These are phyloP conservation scores for Minunthozetes semirufus DNA, from an alignment of 2,888 invertebrate species.

Conservation along the genomic window DNA sequence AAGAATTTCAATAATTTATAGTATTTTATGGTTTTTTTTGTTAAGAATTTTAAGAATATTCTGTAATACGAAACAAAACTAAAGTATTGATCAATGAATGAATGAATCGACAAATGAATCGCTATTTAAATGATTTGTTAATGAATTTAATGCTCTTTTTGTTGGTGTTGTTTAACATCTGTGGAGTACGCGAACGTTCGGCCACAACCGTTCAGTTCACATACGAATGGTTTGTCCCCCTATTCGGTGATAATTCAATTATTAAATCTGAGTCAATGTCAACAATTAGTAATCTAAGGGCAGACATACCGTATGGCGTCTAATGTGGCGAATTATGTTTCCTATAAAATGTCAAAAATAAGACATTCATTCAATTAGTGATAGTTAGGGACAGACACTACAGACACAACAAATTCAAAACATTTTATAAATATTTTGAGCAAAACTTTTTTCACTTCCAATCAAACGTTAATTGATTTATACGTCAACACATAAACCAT, in stretches of 20 bases:
- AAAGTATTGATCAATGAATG: background rate
- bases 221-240: background rate
- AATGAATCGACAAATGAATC: background rate
- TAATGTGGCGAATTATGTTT: background rate
- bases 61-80: too few relatives aligned
- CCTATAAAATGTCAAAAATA: background rate
- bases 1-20: background rate
- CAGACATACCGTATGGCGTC: background rate
- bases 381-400: too few relatives aligned
- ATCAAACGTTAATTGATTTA: too few relatives aligned
- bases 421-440: too few relatives aligned
- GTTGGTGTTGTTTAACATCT: background rate
- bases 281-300: too few relatives aligned
- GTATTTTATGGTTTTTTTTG: background rate
- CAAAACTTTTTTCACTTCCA: too few relatives aligned
- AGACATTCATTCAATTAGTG: too few relatives aligned
- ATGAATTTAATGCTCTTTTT: background rate
- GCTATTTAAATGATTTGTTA: background rate
- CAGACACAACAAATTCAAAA: too few relatives aligned
- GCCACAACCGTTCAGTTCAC: background rate
- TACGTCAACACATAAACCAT: too few relatives aligned
- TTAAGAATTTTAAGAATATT: background rate
- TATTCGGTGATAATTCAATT: background rate
- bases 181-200: background rate
- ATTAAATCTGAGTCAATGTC: too few relatives aligned